Base-by-base conservation (phyloP, 2,113 vertebrate genomes). In the Eira barbara region DNA sequence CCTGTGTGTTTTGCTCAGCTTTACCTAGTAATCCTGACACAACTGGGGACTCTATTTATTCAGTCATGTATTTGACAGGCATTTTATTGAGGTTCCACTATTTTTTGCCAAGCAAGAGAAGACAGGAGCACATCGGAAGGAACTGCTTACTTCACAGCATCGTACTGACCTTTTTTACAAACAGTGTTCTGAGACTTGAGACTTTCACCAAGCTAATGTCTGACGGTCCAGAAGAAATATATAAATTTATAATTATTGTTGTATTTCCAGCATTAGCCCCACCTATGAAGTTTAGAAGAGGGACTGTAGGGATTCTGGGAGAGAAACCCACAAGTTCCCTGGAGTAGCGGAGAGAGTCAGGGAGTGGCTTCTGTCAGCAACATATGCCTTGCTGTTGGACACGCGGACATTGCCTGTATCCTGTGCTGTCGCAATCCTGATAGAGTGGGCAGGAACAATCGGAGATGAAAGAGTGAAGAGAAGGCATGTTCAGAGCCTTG, bases 1-100 rank as follows among this genome's bases (percentile, higher is more conserved):
- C 13, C 47, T 55, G 57, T 74, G 39, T 92, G 31, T 92, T 45
- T 96, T 96, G 69, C 11, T 97, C 52, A 95, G 31, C 31, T 79
- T 85, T 93, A 59, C 78, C 67, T 85, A 91, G 65, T 88, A 93
- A 95, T 55, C 6, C 6, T 73, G 52, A 92, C 17, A 92, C 21
- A 55, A 18, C 36, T 93, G 39, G 42, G 65, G 13, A 78, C 76
- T 96, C 47, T 93, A 67, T 73, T 97, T 61, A 89, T 23, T 94
- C 45, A 67, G 63, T 59, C 65, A 57, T 47, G n/a, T 88, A 79
- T 67, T 88, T 52, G 69, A 52, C 69, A 94, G 91, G 87, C 42
- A 82, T 42, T 42, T 92, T 92, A 86, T 65, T 65, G 74, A 87
- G 25, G 0, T 59, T 94, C 18, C 17, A 89, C 31, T 69, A 11